phyloP scores from a whole-genome alignment of 2,113 vertebrate species.

The Origma solitaria region DNA sequence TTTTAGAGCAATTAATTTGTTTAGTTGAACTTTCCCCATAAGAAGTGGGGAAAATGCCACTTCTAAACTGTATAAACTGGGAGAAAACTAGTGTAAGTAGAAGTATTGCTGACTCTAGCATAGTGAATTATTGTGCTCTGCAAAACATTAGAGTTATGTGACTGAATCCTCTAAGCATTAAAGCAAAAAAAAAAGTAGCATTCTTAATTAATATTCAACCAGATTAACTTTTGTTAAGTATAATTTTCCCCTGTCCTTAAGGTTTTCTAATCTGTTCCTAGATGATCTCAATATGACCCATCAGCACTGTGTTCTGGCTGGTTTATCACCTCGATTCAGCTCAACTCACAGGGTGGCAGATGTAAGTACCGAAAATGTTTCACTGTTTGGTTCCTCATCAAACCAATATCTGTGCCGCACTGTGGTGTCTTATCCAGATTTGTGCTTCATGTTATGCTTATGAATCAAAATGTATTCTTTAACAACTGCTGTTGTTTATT shows the following conservation, averaged over 20 bases:
- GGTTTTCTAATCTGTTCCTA: slow-evolving; percentile 63
- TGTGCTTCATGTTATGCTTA: neutral
- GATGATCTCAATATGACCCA: slow-evolving; percentile 93
- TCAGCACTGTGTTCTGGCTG: slow-evolving; percentile 93
- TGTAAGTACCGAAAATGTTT: slow-evolving; percentile 73
- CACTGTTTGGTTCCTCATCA: neutral
- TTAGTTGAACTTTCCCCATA: neutral
- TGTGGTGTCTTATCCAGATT: neutral
- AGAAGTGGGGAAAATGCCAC: neutral
- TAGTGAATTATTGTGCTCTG: neutral
- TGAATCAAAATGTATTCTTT: neutral
- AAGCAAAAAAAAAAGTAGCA: neutral
- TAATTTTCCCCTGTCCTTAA: neutral
- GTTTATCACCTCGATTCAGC: slow-evolving; percentile 88
- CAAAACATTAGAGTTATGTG: neutral
- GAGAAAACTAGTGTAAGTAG: neutral
- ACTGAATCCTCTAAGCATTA: neutral
- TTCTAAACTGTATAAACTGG: neutral
- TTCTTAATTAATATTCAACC: neutral
- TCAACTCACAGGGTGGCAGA: slow-evolving; percentile 94
- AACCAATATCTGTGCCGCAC: neutral
- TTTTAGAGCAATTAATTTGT: neutral
- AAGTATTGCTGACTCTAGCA: neutral
- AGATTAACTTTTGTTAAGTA: slow-evolving; percentile 52
- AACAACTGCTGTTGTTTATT: neutral